A percentile compares a stretch with the other conserved stretches of the same genome.
Conservation (phyloP, 1,140 invertebrate genomes). For the fruit fly (Drosophila melanogaster) region DNA sequence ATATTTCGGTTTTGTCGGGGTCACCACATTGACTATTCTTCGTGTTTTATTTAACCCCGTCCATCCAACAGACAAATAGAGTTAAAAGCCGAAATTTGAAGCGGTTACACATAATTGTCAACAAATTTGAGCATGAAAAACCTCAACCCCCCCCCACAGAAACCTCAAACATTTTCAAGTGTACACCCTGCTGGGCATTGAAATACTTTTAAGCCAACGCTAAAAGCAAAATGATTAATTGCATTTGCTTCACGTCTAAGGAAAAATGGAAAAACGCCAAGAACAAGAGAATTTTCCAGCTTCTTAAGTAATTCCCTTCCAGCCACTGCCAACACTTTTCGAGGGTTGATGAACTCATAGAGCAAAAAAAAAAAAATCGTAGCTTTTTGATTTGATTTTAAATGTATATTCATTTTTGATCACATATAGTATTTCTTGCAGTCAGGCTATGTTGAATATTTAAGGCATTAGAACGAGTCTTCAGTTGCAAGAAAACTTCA, state of each 20-base stretch:
- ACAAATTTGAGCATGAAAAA: slow-evolving; percentile 37
- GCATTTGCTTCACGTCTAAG: slow-evolving; percentile 41
- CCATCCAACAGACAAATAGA: slow-evolving; percentile 33
- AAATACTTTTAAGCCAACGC: slow-evolving; percentile 25
- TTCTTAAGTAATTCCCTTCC: slow-evolving; percentile 28
- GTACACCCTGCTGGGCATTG: slow-evolving; percentile 19
- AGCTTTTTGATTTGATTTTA: neutral
- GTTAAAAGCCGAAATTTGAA: slow-evolving; percentile 16
- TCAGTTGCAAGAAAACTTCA: neutral
- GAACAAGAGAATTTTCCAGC: slow-evolving; percentile 29
- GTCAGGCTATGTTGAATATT: no score
- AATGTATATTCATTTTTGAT: neutral
- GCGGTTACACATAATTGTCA: slow-evolving; percentile 56
- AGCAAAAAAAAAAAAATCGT: neutral
- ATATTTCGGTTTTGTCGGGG: slow-evolving; percentile 5
- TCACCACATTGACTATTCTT: slow-evolving; percentile 11
- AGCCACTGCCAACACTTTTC: slow-evolving; percentile 3
- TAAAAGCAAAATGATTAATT: slow-evolving; percentile 76
- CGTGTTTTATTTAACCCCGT: neutral
- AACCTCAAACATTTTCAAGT: slow-evolving; percentile 9
- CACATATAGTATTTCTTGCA: no score
- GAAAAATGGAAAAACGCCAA: slow-evolving; percentile 9
- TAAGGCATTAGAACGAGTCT: neutral
- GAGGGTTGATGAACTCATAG: slow-evolving; percentile 21
- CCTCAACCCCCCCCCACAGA: neutral